Conservation (phyloP, 2,113 vertebrate species). For the Alosa alosa region DNA sequence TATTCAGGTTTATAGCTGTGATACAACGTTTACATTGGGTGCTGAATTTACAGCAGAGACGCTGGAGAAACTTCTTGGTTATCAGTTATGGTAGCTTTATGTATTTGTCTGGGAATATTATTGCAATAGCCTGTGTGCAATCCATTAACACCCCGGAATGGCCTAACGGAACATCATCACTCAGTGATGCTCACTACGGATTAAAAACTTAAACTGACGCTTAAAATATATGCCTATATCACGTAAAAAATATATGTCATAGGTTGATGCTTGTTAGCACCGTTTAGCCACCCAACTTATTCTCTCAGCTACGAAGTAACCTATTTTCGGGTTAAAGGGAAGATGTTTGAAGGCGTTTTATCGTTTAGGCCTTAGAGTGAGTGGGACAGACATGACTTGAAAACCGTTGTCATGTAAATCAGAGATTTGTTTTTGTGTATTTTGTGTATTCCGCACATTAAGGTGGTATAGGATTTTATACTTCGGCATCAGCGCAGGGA, state of each 20-base stretch:
- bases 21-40: neutral
- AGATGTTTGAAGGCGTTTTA: neutral
- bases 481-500: neutral
- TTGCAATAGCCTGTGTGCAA: neutral
- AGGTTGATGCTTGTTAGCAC: neutral
- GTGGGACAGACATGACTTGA: neutral
- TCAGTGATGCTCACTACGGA: neutral
- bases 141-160: neutral
- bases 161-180: neutral
- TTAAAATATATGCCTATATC: neutral
- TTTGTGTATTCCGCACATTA: neutral
- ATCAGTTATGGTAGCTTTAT: neutral
- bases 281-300: neutral
- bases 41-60: neutral
- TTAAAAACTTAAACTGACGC: neutral
- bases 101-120: slow-evolving; percentile 1
- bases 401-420: neutral
- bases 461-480: neutral
- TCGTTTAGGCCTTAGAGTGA: neutral
- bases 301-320: neutral
- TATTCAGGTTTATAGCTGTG: neutral
- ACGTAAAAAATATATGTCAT: neutral
- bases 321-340: neutral
- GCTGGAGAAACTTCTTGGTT: neutral
- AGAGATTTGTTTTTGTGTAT: neutral